phyloP scores from a whole-genome alignment of 2,888 invertebrate genomes.

The Oeneis ivallda region DNA sequence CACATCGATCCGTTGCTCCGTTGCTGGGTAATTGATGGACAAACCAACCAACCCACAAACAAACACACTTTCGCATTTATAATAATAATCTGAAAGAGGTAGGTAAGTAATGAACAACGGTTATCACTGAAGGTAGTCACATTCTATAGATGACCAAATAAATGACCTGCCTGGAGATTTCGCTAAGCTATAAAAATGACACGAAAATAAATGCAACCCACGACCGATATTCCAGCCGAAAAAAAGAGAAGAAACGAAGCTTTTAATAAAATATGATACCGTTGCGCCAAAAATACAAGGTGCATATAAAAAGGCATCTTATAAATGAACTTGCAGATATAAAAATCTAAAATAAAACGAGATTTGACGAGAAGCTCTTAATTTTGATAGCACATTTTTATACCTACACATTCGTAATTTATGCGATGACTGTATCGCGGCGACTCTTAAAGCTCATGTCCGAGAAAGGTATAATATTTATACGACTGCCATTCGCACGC shows the following conservation, averaged over 20 bases:
- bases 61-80: too few species aligned
- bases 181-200: slow-evolving; percentile 8
- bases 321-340: slow-evolving; percentile 38
- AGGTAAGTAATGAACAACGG: background rate
- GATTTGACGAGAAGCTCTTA: slow-evolving; percentile 34
- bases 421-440: slow-evolving; percentile 33
- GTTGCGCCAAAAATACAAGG: slow-evolving; percentile 27
- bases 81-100: too few species aligned
- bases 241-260: background rate
- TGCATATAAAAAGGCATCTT: slow-evolving; percentile 34
- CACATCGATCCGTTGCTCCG: too few species aligned
- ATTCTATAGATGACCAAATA: background rate
- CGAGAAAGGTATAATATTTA: slow-evolving; percentile 41
- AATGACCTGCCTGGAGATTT: background rate
- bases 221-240: slow-evolving; percentile 3
- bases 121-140: background rate
- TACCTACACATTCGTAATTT: slow-evolving; percentile 33
- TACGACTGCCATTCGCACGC: too few species aligned
- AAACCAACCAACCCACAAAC: too few species aligned
- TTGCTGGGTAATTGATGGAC: too few species aligned
- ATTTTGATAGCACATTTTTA: slow-evolving; percentile 37
- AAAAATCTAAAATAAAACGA: slow-evolving; percentile 35
- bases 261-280: slow-evolving; percentile 25
- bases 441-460: slow-evolving; percentile 40
- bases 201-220: slow-evolving; percentile 3